phyloP scores from a whole-genome alignment of 2,888 invertebrate species.

The Xestia c-nigrum region DNA sequence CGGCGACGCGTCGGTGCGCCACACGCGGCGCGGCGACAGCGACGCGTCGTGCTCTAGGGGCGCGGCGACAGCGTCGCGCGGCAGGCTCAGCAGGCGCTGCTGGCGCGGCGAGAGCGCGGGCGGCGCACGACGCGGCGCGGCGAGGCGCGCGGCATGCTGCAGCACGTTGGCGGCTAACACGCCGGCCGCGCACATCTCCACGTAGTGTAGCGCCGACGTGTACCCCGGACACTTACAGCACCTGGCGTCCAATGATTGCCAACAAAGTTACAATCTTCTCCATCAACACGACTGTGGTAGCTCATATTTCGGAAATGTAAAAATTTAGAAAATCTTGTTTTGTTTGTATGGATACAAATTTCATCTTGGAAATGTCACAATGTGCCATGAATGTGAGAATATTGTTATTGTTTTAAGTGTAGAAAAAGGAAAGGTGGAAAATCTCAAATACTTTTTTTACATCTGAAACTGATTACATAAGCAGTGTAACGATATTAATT shows the following conservation, averaged over 20 bases:
- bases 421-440: too few relatives aligned
- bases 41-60: conserved; percentile 64
- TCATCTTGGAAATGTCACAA: too few relatives aligned
- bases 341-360: too few relatives aligned
- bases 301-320: neutral
- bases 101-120: conserved; percentile 34
- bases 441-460: too few relatives aligned
- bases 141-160: conserved; percentile 51
- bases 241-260: conserved; percentile 57
- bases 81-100: conserved; percentile 67
- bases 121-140: conserved; percentile 6
- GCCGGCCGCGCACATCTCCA: conserved; percentile 68
- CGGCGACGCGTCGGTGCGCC: conserved; percentile 76
- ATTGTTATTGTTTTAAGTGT: too few relatives aligned
- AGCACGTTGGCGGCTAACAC: conserved; percentile 57
- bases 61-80: conserved; percentile 84
- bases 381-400: too few relatives aligned
- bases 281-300: too few relatives aligned
- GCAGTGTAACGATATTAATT: too few relatives aligned
- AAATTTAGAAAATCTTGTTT: too few relatives aligned
- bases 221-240: conserved; percentile 85
- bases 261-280: neutral
- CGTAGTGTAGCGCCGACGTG: conserved; percentile 78
- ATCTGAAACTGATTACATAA: too few relatives aligned
- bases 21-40: conserved; percentile 85